Conservation (phyloP, 2,888 invertebrate species). For the Kuschelorhynchus macadamiae region DNA sequence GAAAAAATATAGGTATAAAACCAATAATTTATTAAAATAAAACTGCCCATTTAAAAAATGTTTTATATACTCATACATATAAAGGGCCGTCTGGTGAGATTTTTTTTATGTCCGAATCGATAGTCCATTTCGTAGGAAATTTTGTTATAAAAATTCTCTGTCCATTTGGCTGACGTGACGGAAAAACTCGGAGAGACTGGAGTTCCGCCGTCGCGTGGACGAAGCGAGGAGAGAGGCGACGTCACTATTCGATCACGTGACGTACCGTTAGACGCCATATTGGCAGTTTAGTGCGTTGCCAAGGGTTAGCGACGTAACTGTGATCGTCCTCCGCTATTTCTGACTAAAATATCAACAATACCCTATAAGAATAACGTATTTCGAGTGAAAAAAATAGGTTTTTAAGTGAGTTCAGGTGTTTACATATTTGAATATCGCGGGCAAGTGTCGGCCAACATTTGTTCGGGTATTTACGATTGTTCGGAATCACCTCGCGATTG, state of each 20-base stretch:
- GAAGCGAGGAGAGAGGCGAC: conserved; percentile 62
- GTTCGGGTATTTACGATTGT: conserved; percentile 69
- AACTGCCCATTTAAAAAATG: too few species aligned
- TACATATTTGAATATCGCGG: conserved; percentile 67
- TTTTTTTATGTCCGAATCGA: conserved; percentile 24
- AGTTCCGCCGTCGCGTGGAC: conserved; percentile 56
- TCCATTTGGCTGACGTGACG: conserved; percentile 68
- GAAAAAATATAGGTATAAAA: too few species aligned
- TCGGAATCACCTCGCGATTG: conserved; percentile 65
- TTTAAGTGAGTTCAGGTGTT: conserved; percentile 51
- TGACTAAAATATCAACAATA: conserved; percentile 40
- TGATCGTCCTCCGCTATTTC: conserved; percentile 55
- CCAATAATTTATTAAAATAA: too few species aligned
- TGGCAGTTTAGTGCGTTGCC: conserved; percentile 71
- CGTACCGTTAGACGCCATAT: conserved; percentile 74
- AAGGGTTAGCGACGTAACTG: conserved; percentile 70
- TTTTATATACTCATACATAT: too few species aligned
- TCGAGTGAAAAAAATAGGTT: conserved; percentile 9
- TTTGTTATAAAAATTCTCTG: conserved; percentile 32
- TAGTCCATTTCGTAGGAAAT: conserved; percentile 24
- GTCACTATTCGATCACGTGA: conserved; percentile 73
- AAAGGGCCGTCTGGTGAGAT: neutral
- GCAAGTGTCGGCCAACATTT: conserved; percentile 56
- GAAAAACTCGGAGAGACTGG: conserved; percentile 66
- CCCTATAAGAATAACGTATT: conserved; percentile 16